phyloP scores from a whole-genome alignment of 2,888 invertebrate species.

The Cantharis flavilabris region DNA sequence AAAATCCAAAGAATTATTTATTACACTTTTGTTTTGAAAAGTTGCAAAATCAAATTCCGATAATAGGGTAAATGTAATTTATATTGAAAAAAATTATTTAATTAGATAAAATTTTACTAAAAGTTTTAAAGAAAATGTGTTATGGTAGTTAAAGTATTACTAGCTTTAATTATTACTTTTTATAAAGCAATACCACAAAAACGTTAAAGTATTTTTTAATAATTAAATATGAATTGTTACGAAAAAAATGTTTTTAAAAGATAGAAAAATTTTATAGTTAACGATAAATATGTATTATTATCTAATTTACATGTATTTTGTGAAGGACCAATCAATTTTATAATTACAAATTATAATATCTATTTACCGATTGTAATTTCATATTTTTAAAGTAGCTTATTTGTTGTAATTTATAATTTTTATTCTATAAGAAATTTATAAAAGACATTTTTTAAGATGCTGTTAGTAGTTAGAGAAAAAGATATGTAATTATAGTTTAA shows the following conservation, averaged over 20 bases:
- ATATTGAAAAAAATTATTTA: background rate
- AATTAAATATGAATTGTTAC: constrained; percentile 1
- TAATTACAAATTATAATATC: constrained; percentile 17
- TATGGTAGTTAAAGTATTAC: constrained; percentile 18
- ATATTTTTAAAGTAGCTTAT: constrained; percentile 14
- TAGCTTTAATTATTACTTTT: constrained; percentile 25
- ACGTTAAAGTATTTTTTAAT: background rate
- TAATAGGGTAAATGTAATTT: background rate
- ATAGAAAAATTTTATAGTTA: constrained; percentile 1
- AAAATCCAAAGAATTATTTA: background rate
- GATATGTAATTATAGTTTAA: constrained; percentile 21
- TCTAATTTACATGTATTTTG: constrained; percentile 19
- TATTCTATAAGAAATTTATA: constrained; percentile 18
- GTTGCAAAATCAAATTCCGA: background rate
- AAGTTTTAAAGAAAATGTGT: background rate
- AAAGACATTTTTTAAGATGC: constrained; percentile 16
- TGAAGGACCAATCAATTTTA: constrained; percentile 27
- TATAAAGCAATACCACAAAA: constrained; percentile 18
- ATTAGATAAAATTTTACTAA: background rate
- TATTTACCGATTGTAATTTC: constrained; percentile 31
- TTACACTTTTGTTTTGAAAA: background rate
- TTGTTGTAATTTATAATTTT: constrained; percentile 36
- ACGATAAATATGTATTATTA: background rate
- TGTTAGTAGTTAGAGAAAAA: constrained; percentile 19
- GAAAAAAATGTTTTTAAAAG: background rate